Base-by-base conservation (phyloP, 2,888 invertebrate species). In the Pollenia labialis region DNA sequence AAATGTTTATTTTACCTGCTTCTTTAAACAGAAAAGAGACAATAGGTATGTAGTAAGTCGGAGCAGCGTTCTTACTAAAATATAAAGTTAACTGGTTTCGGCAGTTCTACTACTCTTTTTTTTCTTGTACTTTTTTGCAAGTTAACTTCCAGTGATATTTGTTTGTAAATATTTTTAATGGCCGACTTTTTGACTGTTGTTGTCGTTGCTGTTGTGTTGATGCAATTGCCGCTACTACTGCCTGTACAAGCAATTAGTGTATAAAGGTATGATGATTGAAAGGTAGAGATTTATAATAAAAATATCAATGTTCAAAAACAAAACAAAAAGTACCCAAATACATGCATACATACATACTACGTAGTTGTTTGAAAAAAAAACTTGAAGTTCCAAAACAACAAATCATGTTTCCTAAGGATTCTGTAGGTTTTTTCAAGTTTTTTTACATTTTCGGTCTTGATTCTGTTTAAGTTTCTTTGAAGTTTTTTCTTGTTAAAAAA, bases 241-340 rank as follows among this genome's bases (percentile, higher is more conserved):
- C 89, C 89, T 90, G 90, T 90, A 90, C 90, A 88, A 90, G 90
- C 91, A 91, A 91, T 91, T 91, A 91, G 90, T 90, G 91, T 89
- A 89, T 81, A 84, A 32, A 87, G 88, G 48, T 52, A 56, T 32
- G 10, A 75, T 75, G 79, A 79, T 84, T 74, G 79, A 84, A 68
- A 74, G 68, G 83, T 72, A 72, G 50, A 77, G 64, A 72, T 72
- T 79, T 84, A 72, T 77, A 84, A 84, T 84, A 58, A 84, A 84
- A 79, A 64, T 72, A 84, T 84, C 77, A 77, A 62, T 72, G 64
- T 74, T 79, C 60, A 18, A 64, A 75, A 75, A 52, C 42, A 58
- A 60, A 74, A 81, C 48, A 58, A 50, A 18, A 58, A 32, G 64
- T 62, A 44, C 40, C 72, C 66, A 32, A 18, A 54, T 32, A 32